These are phyloP conservation scores for Drosophila mayri DNA, from an alignment of 1,140 invertebrate genomes.

Conservation along the genomic window DNA sequence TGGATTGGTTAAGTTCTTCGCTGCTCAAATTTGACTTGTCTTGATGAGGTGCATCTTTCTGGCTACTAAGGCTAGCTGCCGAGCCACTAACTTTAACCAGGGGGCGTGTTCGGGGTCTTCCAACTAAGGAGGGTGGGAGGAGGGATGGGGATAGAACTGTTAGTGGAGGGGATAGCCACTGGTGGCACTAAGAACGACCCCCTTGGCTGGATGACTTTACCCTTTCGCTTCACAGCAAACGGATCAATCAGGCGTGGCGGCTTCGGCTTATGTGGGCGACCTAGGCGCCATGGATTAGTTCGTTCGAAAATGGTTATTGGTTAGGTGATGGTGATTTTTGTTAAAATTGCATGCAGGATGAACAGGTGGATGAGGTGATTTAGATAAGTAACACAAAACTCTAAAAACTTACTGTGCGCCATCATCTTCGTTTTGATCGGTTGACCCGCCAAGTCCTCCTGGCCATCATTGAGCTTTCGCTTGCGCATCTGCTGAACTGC, in stretches of 20 bases:
- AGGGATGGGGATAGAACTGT: conserved; percentile 45
- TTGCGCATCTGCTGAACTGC: conserved; percentile 52
- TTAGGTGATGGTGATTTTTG: background rate
- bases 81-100: conserved; percentile 46
- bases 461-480: conserved; percentile 40
- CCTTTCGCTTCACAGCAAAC: conserved; percentile 82
- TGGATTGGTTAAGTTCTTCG: conserved; percentile 79
- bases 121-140: conserved; percentile 59
- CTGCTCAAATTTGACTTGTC: conserved; percentile 45
- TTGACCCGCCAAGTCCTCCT: conserved; percentile 30
- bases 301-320: conserved; percentile 3
- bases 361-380: conserved; percentile 5
- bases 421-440: conserved; percentile 64
- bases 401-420: conserved; percentile 57
- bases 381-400: background rate
- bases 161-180: conserved; percentile 32
- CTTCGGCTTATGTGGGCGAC: conserved; percentile 63
- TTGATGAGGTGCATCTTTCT: conserved; percentile 30
- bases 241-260: conserved; percentile 71
- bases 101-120: conserved; percentile 85
- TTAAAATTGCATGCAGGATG: conserved; percentile 23
- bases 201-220: conserved; percentile 47
- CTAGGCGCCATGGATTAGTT: conserved; percentile 17
- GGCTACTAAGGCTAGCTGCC: conserved; percentile 23
- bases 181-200: background rate